A percentile compares a stretch with the other conserved stretches of the same genome.
Evolutionary conservation across 1,140 invertebrate genomes (phyloP).

Genomic region (Polypedilum vanderplanki): DNA sequence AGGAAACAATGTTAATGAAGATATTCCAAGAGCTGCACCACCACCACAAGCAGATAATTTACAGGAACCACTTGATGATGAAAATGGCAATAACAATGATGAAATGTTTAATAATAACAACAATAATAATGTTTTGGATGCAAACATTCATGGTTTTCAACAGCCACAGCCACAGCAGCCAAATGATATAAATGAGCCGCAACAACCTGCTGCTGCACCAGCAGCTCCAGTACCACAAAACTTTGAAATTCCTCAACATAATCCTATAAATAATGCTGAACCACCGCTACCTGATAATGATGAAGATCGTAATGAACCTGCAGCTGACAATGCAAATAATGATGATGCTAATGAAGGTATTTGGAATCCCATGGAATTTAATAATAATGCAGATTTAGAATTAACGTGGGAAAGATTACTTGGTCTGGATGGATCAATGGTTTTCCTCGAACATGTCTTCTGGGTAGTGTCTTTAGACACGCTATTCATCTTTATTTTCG

Average conservation of each 20-base stretch:
- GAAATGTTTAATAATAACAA: conserved; percentile 35
- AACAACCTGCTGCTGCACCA: background rate
- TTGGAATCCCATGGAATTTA: conserved; percentile 99
- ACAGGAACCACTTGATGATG: conserved; percentile 29
- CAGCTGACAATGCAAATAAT: conserved; percentile 42
- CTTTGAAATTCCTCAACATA: conserved; percentile 34
- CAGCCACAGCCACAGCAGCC: background rate
- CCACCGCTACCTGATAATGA: conserved; percentile 33
- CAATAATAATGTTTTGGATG: conserved; percentile 35
- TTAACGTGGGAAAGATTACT: conserved; percentile 95
- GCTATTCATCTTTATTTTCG: conserved; percentile 89
- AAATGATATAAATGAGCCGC: conserved; percentile 5
- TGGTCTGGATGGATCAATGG: conserved; percentile 92
- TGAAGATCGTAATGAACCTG: conserved; percentile 34
- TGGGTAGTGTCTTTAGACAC: conserved; percentile 98
- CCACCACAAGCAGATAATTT: conserved; percentile 23
- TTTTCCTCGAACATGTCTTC: conserved; percentile 97
- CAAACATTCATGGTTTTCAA: background rate
- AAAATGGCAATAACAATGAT: conserved; percentile 30
- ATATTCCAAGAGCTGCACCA: conserved; percentile 33
- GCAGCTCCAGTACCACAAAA: background rate
- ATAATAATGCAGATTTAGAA: conserved; percentile 86
- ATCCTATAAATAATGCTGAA: conserved; percentile 37
- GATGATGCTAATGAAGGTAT: conserved; percentile 79
- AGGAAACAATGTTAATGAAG: conserved; percentile 45